Evolutionary conservation across 1,140 invertebrate species (phyloP), one percentile per base, ranked within the genome.

Genomic region (Berghia stephanieae): DNA sequence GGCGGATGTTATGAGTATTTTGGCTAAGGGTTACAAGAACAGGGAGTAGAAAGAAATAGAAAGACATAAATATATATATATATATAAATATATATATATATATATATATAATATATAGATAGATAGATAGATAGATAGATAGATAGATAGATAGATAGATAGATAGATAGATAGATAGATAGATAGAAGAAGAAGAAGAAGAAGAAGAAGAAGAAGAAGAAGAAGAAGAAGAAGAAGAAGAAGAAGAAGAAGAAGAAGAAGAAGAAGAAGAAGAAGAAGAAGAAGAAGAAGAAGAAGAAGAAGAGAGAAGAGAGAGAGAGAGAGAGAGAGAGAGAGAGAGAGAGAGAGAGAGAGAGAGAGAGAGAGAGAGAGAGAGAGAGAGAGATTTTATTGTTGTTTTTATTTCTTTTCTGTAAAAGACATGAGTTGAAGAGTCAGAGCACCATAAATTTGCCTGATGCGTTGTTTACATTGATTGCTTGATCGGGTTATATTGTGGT

Each of bases 341-440:
- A 31, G 27, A 18, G 60, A 31, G 27, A 31, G 27, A 63, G 16
- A 31, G 13, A 13, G 10, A 71, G 69, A 71, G 69, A 71, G 69
- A 71, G 40, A 46, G 40, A 24, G 40, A 44, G 44, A 4, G 40
- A 71, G 69, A 71, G 36, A 71, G 40, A 71, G 69, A 68, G 66
- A 68, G 38, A 68, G 66, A 36, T 13, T n/a, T n/a, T 49, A 13
- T n/a, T n/a, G n/a, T 49, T 49, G 13, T 13, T 49, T 49, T 49
- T 49, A 49, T n/a, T 49, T 13, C 46, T 49, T 49, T 13, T n/a
- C 46, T 13, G 46, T 49, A 49, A 13, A 13, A n/a, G n/a, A 49
- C 13, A 49, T 13, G 27, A 36, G 66, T 44, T 18, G 27, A n/a
- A n/a, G n/a, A 71, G n/a, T 21, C 40, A 71, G 38, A 27, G 69